These are phyloP conservation scores for Heliconius erato DNA, from an alignment of 2,888 invertebrate genomes.

Conservation along the genomic window DNA sequence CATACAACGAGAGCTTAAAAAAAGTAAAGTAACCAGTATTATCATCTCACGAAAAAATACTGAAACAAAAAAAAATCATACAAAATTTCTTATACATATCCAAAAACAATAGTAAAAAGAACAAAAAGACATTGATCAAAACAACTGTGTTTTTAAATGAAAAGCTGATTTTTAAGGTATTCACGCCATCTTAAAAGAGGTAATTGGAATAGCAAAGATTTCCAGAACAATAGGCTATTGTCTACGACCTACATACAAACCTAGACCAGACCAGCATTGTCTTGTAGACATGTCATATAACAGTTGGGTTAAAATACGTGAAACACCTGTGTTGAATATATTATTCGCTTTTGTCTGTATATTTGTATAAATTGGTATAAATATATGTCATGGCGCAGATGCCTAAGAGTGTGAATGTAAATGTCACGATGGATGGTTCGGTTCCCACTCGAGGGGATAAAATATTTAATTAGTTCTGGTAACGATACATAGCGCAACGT, in stretches of 20 bases:
- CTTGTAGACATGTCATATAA: constrained; percentile 36
- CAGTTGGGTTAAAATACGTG: constrained; percentile 26
- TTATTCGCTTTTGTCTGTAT: background rate
- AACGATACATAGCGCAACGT: no score
- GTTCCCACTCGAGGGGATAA: no score
- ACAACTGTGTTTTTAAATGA: background rate
- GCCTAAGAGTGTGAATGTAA: no score
- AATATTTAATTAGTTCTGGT: no score
- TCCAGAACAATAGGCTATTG: constrained; percentile 51
- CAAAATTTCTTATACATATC: background rate
- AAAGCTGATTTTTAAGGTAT: background rate
- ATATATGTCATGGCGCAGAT: no score
- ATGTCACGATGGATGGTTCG: no score
- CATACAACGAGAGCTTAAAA: background rate
- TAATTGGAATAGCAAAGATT: constrained; percentile 49
- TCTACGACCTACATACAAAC: constrained; percentile 47
- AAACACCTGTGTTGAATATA: constrained; percentile 27
- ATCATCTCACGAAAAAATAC: no score
- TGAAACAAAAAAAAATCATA: no score
- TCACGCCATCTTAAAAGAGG: constrained; percentile 17
- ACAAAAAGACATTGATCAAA: background rate
- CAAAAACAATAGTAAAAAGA: background rate
- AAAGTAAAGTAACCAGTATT: no score
- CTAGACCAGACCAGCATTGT: constrained; percentile 35
- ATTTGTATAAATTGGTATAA: no score